Conservation (phyloP, 2,113 vertebrate genomes). For the Tetrao urogallus region DNA sequence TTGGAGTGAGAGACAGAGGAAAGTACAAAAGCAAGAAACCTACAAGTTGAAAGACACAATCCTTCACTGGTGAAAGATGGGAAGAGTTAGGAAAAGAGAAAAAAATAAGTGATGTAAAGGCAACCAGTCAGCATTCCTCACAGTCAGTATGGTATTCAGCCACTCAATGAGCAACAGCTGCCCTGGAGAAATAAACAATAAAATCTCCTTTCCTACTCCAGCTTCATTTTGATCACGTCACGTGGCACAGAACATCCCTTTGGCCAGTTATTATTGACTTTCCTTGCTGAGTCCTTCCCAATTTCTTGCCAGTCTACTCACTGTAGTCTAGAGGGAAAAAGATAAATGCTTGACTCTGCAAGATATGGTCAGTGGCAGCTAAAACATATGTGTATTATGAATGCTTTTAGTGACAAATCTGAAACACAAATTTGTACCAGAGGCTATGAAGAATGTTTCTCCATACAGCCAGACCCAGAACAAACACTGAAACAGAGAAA, state of each 20-base stretch:
- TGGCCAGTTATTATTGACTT: neutral
- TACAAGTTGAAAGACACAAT: fast-evolving
- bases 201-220: neutral
- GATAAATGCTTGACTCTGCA: neutral
- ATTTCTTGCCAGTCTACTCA: neutral
- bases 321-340: neutral
- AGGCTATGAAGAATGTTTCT: neutral
- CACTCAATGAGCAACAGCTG: neutral
- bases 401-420: neutral
- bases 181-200: neutral
- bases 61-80: neutral
- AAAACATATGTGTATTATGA: neutral
- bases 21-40: neutral
- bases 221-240: neutral
- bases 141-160: neutral
- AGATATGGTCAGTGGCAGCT: neutral
- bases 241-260: neutral
- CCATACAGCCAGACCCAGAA: neutral
- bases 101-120: neutral
- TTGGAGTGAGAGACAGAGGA: neutral
- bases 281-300: neutral
- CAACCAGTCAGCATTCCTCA: neutral
- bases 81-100: neutral
- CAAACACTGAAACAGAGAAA: neutral
- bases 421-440: neutral